A percentile compares a stretch with the other conserved stretches of the same genome.
Conservation (phyloP, 2,797 vertebrate species). For the Crocidura indochinensis region DNA sequence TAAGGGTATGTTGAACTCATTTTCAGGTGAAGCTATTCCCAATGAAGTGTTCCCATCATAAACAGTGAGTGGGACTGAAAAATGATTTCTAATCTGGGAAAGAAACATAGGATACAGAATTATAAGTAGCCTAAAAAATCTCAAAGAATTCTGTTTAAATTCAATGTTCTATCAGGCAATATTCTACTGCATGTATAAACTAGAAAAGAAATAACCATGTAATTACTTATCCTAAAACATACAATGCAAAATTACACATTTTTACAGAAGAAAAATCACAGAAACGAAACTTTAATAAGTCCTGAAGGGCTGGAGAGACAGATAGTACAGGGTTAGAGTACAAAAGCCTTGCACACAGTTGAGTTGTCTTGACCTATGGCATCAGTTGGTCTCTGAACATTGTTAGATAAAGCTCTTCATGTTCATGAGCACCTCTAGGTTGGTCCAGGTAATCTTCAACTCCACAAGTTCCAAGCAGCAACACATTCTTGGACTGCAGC, state of each 20-base stretch:
- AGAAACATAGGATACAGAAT: constrained; percentile 66
- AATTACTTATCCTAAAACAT: constrained; percentile 39
- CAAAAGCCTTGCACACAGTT: no score
- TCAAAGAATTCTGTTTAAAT: constrained; percentile 31
- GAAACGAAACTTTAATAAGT: constrained; percentile 36
- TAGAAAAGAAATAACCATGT: constrained; percentile 58
- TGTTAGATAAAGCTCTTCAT: no score
- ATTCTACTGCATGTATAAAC: constrained; percentile 61
- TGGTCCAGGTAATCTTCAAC: no score
- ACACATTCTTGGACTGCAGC: no score
- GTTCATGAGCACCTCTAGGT: no score
- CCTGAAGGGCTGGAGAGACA: not conserved
- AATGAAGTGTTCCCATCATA: constrained; percentile 94
- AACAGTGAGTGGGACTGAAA: constrained; percentile 94
- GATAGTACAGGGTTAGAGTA: no score
- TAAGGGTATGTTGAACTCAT: constrained; percentile 97
- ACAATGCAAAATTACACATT: not conserved
- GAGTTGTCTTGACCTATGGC: no score
- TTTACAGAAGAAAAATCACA: not conserved
- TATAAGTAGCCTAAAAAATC: constrained; percentile 30
- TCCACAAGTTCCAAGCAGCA: no score
- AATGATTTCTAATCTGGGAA: constrained; percentile 94
- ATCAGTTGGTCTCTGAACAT: no score
- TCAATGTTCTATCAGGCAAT: constrained; percentile 1
- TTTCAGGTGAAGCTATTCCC: constrained; percentile 93